Evolutionary conservation across 2,888 invertebrate genomes (phyloP), one percentile per base, ranked within the genome.

Genomic region (Resseliella maxima): DNA sequence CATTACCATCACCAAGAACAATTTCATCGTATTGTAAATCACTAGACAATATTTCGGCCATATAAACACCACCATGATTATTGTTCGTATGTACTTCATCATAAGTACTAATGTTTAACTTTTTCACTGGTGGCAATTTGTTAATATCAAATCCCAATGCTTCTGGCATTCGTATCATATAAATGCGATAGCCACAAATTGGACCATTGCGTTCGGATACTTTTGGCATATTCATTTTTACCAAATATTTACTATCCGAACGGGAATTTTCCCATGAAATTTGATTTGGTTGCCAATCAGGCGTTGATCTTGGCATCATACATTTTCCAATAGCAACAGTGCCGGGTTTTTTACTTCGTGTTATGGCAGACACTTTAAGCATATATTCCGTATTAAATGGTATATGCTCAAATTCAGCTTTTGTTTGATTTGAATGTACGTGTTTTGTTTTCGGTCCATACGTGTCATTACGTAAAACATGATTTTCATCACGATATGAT

Each of bases 361-460:
- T 97, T 89, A 96, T 94, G 0, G 95, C 96, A 87, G 95, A 95
- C 87, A 97, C 93, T 0, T 93, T 93, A 41, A 96, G 95, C 21
- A 95, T 95, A 90, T 96, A 97, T 90, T 96, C 95, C 0, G 97
- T 97, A 90, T 97, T 97, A 3, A 97, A 94, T 86, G 94, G 94
- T 46, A 96, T 93, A 85, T 94, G 94, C 88, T 94, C 94, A 89
- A 95, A 95, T 86, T 92, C 92, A 27, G 92, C 92, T 87, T 90
- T 92, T 85, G 92, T 91, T 21, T 89, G 90, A 86, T 90, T 92
- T 86, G 90, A 92, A 87, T 92, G 92, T 12, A 94, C 93, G 86
- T 93, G 93, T 87, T 93, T 93, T 15, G 92, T 92, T 89, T 93
- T 93, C 0, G 94, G 93, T 0, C 93, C 93, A 92, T 93, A 93